phyloP scores from a whole-genome alignment of 2,888 invertebrate species.

The Idaea straminata region DNA sequence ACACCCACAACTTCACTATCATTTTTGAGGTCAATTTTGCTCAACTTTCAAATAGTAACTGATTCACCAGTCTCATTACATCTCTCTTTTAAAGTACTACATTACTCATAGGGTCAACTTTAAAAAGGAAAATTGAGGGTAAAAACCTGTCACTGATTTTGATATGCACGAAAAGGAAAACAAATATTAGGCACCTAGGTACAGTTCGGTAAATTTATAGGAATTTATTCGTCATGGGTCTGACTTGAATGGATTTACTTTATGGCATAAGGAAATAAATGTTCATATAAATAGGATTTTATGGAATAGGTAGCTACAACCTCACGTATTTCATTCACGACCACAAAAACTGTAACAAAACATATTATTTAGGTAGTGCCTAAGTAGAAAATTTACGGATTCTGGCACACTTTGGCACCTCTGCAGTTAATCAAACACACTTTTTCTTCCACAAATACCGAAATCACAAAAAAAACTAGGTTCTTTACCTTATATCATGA shows the following conservation, averaged over 20 bases:
- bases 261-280: too few species aligned
- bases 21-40: slow-evolving; percentile 11
- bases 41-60: background rate
- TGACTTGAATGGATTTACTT: too few species aligned
- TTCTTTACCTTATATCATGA: background rate
- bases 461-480: background rate
- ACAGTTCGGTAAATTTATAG: too few species aligned
- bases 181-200: background rate
- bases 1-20: slow-evolving; percentile 26
- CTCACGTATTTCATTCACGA: too few species aligned
- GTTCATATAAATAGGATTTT: too few species aligned
- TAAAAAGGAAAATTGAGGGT: slow-evolving; percentile 5
- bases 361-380: too few species aligned
- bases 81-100: background rate
- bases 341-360: too few species aligned
- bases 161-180: slow-evolving; percentile 7
- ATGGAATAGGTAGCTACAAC: too few species aligned
- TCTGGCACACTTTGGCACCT: too few species aligned
- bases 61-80: background rate
- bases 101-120: background rate
- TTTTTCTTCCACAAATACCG: background rate
- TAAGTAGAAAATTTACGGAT: too few species aligned
- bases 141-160: background rate
- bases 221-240: too few species aligned
- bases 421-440: too few species aligned